Base-by-base conservation (phyloP, 2,797 vertebrate species). In the Peromyscus attwateri region DNA sequence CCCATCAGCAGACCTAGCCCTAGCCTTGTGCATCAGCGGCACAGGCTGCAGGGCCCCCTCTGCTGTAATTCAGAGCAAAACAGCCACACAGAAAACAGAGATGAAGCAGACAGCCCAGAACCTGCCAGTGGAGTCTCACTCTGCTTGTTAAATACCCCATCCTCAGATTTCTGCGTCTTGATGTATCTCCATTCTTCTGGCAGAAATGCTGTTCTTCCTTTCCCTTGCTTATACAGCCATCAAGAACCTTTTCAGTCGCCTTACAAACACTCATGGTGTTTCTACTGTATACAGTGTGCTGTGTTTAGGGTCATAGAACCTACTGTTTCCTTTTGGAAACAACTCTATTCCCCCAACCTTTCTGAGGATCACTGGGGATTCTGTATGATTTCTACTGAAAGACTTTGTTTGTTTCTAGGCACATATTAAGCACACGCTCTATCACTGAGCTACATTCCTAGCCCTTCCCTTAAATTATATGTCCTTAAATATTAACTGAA, bases 181-280 rank as follows among this genome's bases (percentile, higher is more conserved):
- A n/a, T 31, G 77, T 4, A 57, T n/a, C 60, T 92, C 27, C 23
- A 70, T 43, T 66, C 62, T 64, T 43, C 17, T 55, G 2, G 14
- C 21, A 79, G 43, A 71, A 89, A 73, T 16, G 31, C 25, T 13
- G 4, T 91, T 68, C 68, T 52, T 92, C 87, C n/a, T 66, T 25
- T 57, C 31, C 85, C 64, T 88, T 95, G 43, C 34, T 66, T 94
- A 6, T 70, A 11, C 6, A 31, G 79, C 43, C 40, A 79, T 94
- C n/a, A 95, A 92, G 71, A 89, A 70, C 7, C 43, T 82, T 71
- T 12, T 80, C 71, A 68, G 31, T 76, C 57, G 89, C 83, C 62
- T 57, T 46, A 71, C 9, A 77, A 40, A 73, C 27, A 43, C 37
- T 93, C 55, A 27, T 27, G 29, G 16, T 68, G 0, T 66, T 90